Base-by-base conservation (phyloP, 1,140 invertebrate genomes). In the Pseudomyrmex gracilis region DNA sequence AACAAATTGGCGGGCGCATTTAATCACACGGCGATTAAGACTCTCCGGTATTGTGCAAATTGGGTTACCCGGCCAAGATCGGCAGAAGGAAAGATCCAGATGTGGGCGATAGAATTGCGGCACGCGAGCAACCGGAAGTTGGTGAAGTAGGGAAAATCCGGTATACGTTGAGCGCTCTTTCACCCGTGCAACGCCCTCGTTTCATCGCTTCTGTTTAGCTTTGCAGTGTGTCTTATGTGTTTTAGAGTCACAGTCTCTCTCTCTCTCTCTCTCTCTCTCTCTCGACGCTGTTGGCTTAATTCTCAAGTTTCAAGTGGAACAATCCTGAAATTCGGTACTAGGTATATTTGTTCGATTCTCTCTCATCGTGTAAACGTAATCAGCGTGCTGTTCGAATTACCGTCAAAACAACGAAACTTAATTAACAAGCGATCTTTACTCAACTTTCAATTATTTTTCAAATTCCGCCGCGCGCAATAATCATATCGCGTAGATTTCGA, bases 101-200 rank as follows among this genome's bases (percentile, higher is more conserved):
- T 74, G 87, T 20, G 83, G 71, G 71, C 77, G 83, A 88, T 88
- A 88, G 86, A 88, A 88, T 85, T 53, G 77, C 60, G 87, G 87
- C 87, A 88, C 87, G 87, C 87, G 87, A 88, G 53, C 84, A 57
- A 83, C 87, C 87, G 87, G 87, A 89, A 89, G 84, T 60, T 51
- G 67, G 24, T 34, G 66, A 83, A 83, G 58, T 74, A 74, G 87
- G 84, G 87, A 89, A 88, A 87, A 88, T 89, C 87, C 78, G 84
- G 76, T 85, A 49, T 84, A 80, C 73, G 20, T 64, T 58, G 82
- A 76, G 60, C 68, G 61, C 58, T 84, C 73, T 68, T 64, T 63
- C n/a, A 51, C 64, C 47, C 82, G 63, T 84, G 73, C 73, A 80
- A 87, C 82, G 73, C 74, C 70, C 85, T 74, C 74, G 57, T 84